phyloP scores from a whole-genome alignment of 2,888 invertebrate species.

The Ornithoptera alexandrae region DNA sequence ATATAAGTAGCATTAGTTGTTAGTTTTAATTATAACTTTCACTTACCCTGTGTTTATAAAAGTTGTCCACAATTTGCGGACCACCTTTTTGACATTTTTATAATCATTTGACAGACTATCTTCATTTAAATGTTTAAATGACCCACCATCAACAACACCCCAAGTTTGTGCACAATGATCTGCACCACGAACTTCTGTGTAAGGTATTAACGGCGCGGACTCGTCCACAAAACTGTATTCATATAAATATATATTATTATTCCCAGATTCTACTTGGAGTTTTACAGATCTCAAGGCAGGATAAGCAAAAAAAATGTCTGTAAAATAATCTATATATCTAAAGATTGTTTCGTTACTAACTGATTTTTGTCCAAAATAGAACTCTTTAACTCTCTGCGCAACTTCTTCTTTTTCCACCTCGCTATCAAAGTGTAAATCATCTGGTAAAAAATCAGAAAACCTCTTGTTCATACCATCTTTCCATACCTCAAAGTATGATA shows the following conservation, averaged over 20 bases:
- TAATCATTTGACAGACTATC: slow-evolving; percentile 36
- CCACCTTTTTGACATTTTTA: slow-evolving; percentile 36
- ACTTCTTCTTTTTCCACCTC: slow-evolving; percentile 44
- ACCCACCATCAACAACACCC: slow-evolving; percentile 37
- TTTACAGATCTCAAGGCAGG: slow-evolving; percentile 42
- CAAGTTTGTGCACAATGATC: slow-evolving; percentile 45
- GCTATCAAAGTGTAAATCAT: slow-evolving; percentile 47
- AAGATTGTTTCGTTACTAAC: slow-evolving; percentile 41
- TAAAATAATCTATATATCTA: slow-evolving; percentile 47
- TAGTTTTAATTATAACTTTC: background rate
- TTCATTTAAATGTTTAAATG: background rate
- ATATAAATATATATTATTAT: slow-evolving; percentile 51
- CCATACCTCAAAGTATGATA: slow-evolving; percentile 41
- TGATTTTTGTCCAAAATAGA: slow-evolving; percentile 44
- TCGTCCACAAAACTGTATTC: slow-evolving; percentile 49
- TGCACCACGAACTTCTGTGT: slow-evolving; percentile 40
- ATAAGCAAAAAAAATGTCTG: slow-evolving; percentile 55
- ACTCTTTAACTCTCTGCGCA: slow-evolving; percentile 42
- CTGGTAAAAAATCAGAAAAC: slow-evolving; percentile 52
- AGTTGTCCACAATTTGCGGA: slow-evolving; percentile 49
- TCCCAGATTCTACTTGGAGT: slow-evolving; percentile 45
- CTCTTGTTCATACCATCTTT: slow-evolving; percentile 48
- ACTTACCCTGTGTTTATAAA: slow-evolving; percentile 49
- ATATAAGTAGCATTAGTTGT: too few relatives aligned
- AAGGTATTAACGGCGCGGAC: slow-evolving; percentile 35